Evolutionary conservation across 2,888 invertebrate genomes (phyloP), one percentile per base, ranked within the genome.

Genomic region (Lasiommata megera): DNA sequence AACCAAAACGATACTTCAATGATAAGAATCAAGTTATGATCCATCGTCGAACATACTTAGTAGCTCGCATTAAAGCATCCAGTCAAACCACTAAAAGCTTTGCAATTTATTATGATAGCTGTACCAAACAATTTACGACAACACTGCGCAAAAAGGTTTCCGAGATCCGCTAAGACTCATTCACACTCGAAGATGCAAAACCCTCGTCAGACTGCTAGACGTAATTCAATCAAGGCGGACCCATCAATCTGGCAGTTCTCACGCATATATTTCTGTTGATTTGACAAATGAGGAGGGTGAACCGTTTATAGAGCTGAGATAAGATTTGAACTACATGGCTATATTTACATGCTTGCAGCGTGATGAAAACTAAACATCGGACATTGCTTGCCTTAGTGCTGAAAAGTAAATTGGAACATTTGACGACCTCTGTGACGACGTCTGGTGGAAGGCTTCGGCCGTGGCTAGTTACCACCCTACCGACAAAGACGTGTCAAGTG

Each of bases 281-380:
- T 90, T 89, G 89, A 90, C 89, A 90, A 90, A 90, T 90, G 89
- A 90, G 85, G 80, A 88, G 88, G 89, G 89, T 89, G 82, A 77
- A 74, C 74, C 74, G 66, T 73, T 77, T 73, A 68, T 46, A 46
- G 46, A 46, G 54, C 28, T 44, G 14, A 46, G 17, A 52, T 52
- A 40, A 52, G 52, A 40, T 52, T 52, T 31, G 52, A 36, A 48
- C 14, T 48, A 11, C n/a, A n/a, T 17, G 8, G n/a, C 43, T 34
- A 34, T 34, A 34, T 34, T 34, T 34, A 11, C 11, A 34, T 11
- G 34, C 34, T 11, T 23, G 23, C 2, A 23, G 23, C 23, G 3
- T 3, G 5, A 23, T 23, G 23, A 23, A 2, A 5, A 23, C 23
- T 23, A 23, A 2, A 5, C 23, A 23, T 3, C 23, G 5, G 5